phyloP scores from a whole-genome alignment of 2,888 invertebrate species.

The Andrena dorsata region DNA sequence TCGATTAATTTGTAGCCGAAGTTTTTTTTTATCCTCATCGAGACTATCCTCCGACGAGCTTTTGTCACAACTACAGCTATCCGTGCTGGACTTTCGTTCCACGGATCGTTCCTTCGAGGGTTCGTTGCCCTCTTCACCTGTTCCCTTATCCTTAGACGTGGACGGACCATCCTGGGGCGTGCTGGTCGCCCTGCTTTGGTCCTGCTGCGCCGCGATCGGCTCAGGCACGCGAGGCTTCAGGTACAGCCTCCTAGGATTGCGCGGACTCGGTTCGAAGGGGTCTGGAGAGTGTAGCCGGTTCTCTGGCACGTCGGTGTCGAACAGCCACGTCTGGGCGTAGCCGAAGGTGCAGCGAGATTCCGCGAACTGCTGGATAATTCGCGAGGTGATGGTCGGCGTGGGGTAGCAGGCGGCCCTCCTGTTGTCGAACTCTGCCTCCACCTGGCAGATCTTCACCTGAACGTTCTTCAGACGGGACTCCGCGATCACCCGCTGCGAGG shows the following conservation, averaged over 20 bases:
- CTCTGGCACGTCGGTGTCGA: conserved; percentile 23
- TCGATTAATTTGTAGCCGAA: conserved; percentile 59
- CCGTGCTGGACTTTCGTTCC: conserved; percentile 36
- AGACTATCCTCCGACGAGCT: conserved; percentile 57
- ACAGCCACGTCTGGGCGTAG: conserved; percentile 39
- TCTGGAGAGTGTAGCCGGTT: conserved; percentile 72
- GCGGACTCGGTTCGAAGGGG: conserved; percentile 73
- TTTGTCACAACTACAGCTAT: conserved; percentile 36
- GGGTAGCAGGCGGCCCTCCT: conserved; percentile 62
- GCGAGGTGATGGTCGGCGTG: conserved; percentile 43
- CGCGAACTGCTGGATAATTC: conserved; percentile 59
- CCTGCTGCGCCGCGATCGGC: conserved; percentile 70
- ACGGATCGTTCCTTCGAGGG: conserved; percentile 25
- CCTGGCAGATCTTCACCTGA: conserved; percentile 78
- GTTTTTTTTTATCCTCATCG: conserved; percentile 75
- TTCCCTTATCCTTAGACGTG: conserved; percentile 17
- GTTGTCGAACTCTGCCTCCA: conserved; percentile 78
- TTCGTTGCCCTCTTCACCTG: neutral
- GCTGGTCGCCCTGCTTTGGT: neutral
- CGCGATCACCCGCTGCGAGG: conserved; percentile 77
- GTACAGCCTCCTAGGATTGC: conserved; percentile 75
- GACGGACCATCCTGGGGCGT: neutral
- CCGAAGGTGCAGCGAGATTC: conserved; percentile 43
- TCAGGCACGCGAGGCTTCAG: conserved; percentile 77
- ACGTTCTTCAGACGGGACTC: conserved; percentile 76